phyloP scores from a whole-genome alignment of 2,888 invertebrate genomes.

The Dynastes grantii region DNA sequence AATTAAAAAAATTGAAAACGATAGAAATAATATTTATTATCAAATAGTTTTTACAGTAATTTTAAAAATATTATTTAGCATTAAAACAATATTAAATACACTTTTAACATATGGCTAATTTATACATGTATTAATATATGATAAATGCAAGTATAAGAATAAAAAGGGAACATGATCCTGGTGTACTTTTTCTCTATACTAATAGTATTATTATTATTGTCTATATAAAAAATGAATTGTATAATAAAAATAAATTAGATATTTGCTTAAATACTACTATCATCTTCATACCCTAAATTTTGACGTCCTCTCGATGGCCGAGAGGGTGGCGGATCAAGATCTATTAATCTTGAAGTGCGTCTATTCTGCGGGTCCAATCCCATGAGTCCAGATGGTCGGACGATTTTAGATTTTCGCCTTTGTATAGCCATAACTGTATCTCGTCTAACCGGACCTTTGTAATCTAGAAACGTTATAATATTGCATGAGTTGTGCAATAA shows the following conservation, averaged over 20 bases:
- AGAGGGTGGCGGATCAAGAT: not conserved
- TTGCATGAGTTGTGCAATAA: not conserved
- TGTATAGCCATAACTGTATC: constrained; percentile 55
- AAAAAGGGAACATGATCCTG: too few relatives aligned
- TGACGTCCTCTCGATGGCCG: constrained; percentile 14
- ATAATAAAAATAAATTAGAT: constrained; percentile 1
- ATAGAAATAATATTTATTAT: too few relatives aligned
- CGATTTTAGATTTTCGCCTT: constrained; percentile 39
- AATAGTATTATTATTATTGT: not conserved
- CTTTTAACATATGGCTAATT: too few relatives aligned
- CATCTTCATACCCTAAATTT: constrained; percentile 31
- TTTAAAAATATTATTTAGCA: too few relatives aligned
- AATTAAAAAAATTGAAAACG: too few relatives aligned
- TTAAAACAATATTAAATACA: too few relatives aligned
- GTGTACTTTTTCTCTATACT: too few relatives aligned
- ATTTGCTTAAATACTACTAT: constrained; percentile 18
- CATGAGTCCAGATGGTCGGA: constrained; percentile 26
- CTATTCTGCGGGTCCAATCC: not conserved
- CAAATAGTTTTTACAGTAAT: too few relatives aligned
- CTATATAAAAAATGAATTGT: not conserved
- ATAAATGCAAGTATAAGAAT: too few relatives aligned
- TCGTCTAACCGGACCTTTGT: constrained; percentile 56
- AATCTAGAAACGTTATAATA: constrained; percentile 42
- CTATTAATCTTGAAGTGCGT: constrained; percentile 9
- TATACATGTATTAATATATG: too few relatives aligned